Evolutionary conservation across 2,888 invertebrate genomes (phyloP), one percentile per base, ranked within the genome.

Genomic region (Ischnus inquisitorius): DNA sequence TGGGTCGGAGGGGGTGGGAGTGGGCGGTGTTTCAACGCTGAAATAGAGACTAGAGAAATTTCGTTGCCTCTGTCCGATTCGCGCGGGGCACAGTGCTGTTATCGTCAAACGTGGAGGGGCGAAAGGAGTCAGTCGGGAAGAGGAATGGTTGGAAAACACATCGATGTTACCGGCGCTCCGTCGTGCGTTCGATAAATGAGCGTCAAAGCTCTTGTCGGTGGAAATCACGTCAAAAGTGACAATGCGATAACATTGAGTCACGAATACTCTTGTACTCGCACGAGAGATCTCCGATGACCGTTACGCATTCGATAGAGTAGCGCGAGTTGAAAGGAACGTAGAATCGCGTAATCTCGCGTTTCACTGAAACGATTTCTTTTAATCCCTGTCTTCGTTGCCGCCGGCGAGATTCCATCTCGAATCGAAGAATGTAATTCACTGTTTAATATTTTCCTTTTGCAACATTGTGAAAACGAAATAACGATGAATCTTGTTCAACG

Each of bases 201-300:
- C 74, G 57, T 54, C 57, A 57, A 60, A 74, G 60, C 57, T 39
- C 46, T 16, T 34, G 34, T 34, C 51, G 16, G 19, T 43, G 43
- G 46, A 60, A 75, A 75, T 22, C 22, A 60, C 60, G 85, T 62
- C 86, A 88, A 88, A 88, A 87, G 87, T 77, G 62, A 65, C 84
- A 88, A 79, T 74, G 68, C 79, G 89, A 90, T 89, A 90, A 87
- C 90, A 87, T 89, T 90, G 90, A 87, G 88, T 76, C 75, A 87
- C 80, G 87, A 87, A 89, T 89, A 90, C 72, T 86, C 86, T 87
- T 88, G 87, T 85, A 68, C 76, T 48, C 65, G 46, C 48, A 41
- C 77, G 83, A 83, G 71, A 54, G 77, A 25, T 22, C 22, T 22
- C 60, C 60, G 28, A 14, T 51, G 51, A 51, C 51, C 16, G 51